phyloP scores from a whole-genome alignment of 1,140 invertebrate species.

The Lysiphlebus fabarum region DNA sequence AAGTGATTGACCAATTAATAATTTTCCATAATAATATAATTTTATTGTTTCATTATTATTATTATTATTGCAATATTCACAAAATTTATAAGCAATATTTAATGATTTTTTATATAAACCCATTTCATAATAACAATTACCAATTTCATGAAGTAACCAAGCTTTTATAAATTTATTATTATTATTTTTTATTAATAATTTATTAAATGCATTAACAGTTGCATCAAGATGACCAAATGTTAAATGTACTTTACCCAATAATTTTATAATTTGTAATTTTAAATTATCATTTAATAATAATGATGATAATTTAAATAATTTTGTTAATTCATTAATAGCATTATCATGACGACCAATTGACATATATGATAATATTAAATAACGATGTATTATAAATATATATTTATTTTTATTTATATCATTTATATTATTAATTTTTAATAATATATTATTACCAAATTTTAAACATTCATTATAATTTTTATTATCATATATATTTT shows the following conservation, averaged over 20 bases:
- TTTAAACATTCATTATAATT: conserved; percentile 25
- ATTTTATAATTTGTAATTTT: conserved; percentile 29
- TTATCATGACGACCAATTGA: conserved; percentile 36
- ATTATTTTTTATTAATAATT: not conserved
- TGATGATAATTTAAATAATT: conserved; percentile 33
- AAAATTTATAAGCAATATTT: conserved; percentile 26
- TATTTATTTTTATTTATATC: conserved; percentile 25
- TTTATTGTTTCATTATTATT: conserved; percentile 31
- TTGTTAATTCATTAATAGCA: conserved; percentile 30
- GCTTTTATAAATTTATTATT: conserved; percentile 36
- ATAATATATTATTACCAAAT: conserved; percentile 31
- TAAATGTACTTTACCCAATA: conserved; percentile 40
- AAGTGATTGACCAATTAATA: conserved; percentile 34
- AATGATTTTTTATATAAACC: conserved; percentile 28
- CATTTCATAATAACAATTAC: conserved; percentile 38
- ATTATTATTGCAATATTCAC: conserved; percentile 27
- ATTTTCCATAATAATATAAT: conserved; percentile 37
- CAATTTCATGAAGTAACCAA: conserved; percentile 40
- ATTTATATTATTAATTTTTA: conserved; percentile 14
- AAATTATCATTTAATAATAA: conserved; percentile 24
- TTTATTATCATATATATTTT: conserved; percentile 27
- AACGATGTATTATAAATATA: conserved; percentile 30
- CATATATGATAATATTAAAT: conserved; percentile 34
- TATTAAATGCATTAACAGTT: not conserved
- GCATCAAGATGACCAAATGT: conserved; percentile 39